These are phyloP conservation scores for Diaperis boleti DNA, from an alignment of 2,888 invertebrate genomes.

Conservation along the genomic window DNA sequence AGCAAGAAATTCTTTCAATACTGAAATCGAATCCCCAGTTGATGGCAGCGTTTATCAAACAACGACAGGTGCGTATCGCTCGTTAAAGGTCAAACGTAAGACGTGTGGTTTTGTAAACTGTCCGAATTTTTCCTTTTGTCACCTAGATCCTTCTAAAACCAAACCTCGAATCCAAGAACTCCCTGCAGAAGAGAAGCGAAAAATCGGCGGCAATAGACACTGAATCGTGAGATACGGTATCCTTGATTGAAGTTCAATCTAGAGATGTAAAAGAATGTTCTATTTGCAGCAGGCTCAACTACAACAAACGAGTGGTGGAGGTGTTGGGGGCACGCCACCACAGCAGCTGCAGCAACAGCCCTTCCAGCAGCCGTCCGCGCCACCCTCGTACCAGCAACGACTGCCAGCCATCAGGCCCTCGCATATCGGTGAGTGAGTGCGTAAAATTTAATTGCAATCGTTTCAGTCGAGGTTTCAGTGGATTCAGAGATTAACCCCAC, in stretches of 20 bases:
- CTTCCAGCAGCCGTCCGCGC: slow-evolving; percentile 73
- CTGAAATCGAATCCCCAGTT: slow-evolving; percentile 94
- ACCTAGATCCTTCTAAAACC: not conserved
- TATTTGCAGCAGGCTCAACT: slow-evolving; percentile 57
- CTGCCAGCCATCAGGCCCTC: slow-evolving; percentile 67
- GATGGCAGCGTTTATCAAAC: slow-evolving; percentile 95
- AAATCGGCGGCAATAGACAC: slow-evolving; percentile 4
- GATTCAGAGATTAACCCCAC: no score
- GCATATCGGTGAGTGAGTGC: slow-evolving; percentile 63
- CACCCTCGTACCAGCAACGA: slow-evolving; percentile 71
- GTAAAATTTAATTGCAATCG: no score
- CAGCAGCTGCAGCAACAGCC: slow-evolving; percentile 71
- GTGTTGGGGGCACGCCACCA: slow-evolving; percentile 61
- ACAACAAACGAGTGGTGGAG: slow-evolving; percentile 57
- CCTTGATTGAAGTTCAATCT: not conserved
- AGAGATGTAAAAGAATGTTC: slow-evolving; percentile 18
- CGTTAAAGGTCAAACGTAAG: not conserved
- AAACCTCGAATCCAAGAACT: slow-evolving; percentile 10
- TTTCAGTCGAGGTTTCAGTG: no score
- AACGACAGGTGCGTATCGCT: slow-evolving; percentile 73
- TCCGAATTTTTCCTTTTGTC: not conserved
- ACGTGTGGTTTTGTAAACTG: not conserved
- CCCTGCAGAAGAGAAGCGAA: not conserved
- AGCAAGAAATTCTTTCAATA: slow-evolving; percentile 89
- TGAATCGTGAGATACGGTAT: slow-evolving; percentile 7